These are phyloP conservation scores for Ryuthela nishihirai DNA, from an alignment of 2,888 invertebrate species.

Conservation along the genomic window DNA sequence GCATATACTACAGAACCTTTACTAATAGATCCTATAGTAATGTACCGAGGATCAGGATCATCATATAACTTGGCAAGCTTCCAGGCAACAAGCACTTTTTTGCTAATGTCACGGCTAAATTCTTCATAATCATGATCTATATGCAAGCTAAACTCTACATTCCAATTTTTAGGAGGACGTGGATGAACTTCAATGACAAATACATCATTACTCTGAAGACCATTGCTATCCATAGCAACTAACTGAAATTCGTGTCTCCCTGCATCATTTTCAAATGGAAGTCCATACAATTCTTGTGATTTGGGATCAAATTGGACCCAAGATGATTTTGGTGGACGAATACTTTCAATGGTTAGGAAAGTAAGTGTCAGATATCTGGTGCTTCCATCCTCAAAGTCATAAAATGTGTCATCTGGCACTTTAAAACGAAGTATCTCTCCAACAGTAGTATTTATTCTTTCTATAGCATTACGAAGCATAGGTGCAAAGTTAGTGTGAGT, in stretches of 20 bases:
- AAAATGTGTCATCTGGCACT: constrained; percentile 77
- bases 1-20: constrained; percentile 60
- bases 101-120: constrained; percentile 46
- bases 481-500: constrained; percentile 54
- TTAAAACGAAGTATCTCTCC: constrained; percentile 74
- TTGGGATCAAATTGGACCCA: constrained; percentile 82
- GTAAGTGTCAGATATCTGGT: constrained; percentile 66
- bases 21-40: constrained; percentile 66
- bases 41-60: constrained; percentile 34
- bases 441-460: constrained; percentile 73
- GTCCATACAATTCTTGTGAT: constrained; percentile 74
- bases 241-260: constrained; percentile 74
- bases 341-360: constrained; percentile 63
- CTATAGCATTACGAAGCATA: constrained; percentile 76
- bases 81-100: constrained; percentile 46
- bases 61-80: constrained; percentile 35
- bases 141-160: constrained; percentile 70
- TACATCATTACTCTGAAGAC: constrained; percentile 38
- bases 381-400: constrained; percentile 73
- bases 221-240: constrained; percentile 50
- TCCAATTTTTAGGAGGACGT: constrained; percentile 34
- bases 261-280: constrained; percentile 68
- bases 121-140: constrained; percentile 57
- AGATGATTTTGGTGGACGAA: constrained; percentile 63
- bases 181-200: constrained; percentile 40